Evolutionary conservation across 2,113 vertebrate species (phyloP), one percentile per base, ranked within the genome.

Genomic region (Labrus mixtus): DNA sequence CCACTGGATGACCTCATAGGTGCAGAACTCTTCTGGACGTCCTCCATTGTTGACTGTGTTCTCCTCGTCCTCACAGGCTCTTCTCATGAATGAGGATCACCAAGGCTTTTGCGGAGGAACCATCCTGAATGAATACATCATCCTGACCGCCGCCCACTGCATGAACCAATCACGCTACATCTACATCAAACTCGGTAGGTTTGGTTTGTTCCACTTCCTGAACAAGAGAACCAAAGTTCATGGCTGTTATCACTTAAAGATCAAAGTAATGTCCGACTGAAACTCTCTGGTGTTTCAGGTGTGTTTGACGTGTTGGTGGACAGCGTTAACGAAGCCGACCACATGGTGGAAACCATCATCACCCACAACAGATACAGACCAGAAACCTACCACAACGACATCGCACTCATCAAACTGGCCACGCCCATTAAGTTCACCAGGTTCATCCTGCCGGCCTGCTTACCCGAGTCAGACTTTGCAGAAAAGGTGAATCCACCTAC

Each of bases 131-230:
- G 75, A 95, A 22, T 85, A 92, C 56, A 91, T 95, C 37, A 53
- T 99, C 65, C 93, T 99, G 69, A 96, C 96, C 0, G 97, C 97
- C 0, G 97, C 97, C 57, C 97, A 98, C 84, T 99, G 98, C 69
- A 95, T 98, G 39, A 95, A 95, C 73, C 91, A 96, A 12, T 87
- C 95, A 25, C 92, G 86, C 63, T 89, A 82, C 72, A 93, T 97
- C 73, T 94, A 79, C 70, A 84, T 98, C 71, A 90, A 94, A 64
- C 93, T 98, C 3, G 97, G 97, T 98, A 90, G 78, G 95, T 90
- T 25, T 10, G 5, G 2, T n/a, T n/a, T n/a, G n/a, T n/a, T n/a
- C n/a, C n/a, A n/a, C n/a, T n/a, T n/a, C n/a, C n/a, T n/a, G n/a
- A n/a, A n/a, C n/a, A n/a, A n/a, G n/a, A n/a, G n/a, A n/a, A n/a